A percentile compares a stretch with the other conserved stretches of the same genome.
phyloP scores from a whole-genome alignment of 2,888 invertebrate species.

The Mactromeris polynyma region DNA sequence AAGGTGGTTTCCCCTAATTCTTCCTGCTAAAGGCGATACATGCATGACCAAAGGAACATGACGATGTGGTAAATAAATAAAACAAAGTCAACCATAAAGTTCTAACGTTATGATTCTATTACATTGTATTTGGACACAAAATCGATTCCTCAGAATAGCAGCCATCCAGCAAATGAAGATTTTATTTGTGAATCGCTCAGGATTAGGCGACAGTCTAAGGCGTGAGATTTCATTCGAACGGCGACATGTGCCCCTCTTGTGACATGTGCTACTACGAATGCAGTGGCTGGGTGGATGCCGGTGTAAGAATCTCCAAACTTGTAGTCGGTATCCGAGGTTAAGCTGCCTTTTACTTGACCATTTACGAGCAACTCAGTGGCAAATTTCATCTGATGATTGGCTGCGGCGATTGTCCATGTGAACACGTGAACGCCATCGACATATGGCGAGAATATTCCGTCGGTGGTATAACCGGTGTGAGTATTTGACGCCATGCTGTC shows the following conservation, averaged over 20 bases:
- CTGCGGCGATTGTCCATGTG: constrained; percentile 11
- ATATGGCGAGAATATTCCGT: not conserved
- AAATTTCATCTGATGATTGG: not conserved
- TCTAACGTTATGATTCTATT: not conserved
- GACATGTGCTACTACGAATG: not conserved
- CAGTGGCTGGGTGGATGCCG: constrained; percentile 25
- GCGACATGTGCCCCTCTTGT: not conserved
- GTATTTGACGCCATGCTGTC: not conserved
- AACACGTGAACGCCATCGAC: constrained; percentile 1
- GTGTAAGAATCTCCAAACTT: not conserved
- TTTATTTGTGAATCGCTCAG: not conserved
- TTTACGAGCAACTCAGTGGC: not conserved
- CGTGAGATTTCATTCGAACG: not conserved
- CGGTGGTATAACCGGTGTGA: not conserved
- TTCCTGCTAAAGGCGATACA: too few species aligned
- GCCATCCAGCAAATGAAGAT: not conserved
- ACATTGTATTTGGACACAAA: not conserved
- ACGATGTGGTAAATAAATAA: too few species aligned
- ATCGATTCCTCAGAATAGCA: not conserved
- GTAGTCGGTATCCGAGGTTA: not conserved
- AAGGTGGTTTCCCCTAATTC: too few species aligned
- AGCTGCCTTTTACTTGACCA: not conserved
- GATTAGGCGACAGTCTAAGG: not conserved
- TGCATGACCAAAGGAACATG: too few species aligned
- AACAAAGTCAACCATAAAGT: not conserved